Evolutionary conservation across 2,113 vertebrate species (phyloP).

Genomic region (Anolis carolinensis): DNA sequence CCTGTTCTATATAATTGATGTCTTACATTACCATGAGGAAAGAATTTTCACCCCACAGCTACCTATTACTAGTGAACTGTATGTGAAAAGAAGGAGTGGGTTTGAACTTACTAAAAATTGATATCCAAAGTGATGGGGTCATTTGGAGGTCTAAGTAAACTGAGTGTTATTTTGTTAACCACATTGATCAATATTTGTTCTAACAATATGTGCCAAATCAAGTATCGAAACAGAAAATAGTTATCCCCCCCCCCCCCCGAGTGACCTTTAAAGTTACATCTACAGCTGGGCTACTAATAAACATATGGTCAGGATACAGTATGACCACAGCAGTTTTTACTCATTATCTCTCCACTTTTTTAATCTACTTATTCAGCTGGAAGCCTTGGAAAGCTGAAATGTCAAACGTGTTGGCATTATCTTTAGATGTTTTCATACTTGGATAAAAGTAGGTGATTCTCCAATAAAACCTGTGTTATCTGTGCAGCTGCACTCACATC

Average conservation of each 20-base stretch:
- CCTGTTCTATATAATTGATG: background rate
- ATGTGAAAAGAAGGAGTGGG: too few relatives aligned
- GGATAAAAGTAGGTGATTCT: background rate
- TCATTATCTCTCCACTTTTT: background rate
- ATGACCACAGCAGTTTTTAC: background rate
- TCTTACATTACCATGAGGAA: background rate
- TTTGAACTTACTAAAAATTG: background rate
- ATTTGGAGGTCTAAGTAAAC: background rate
- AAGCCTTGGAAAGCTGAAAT: background rate
- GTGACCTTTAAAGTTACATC: background rate
- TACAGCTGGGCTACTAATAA: background rate
- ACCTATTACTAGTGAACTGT: background rate
- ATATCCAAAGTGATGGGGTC: background rate
- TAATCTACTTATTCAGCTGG: background rate
- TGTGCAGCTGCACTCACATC: background rate
- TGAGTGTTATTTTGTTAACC: background rate
- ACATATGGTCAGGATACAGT: background rate
- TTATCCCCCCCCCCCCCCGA: background rate
- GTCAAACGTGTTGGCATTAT: background rate
- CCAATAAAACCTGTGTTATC: rapidly evolving
- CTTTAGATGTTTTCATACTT: background rate
- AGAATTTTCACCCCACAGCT: background rate
- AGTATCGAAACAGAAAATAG: background rate
- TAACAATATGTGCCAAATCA: background rate
- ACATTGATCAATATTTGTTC: background rate